These are phyloP conservation scores for Lutraria rhynchaena DNA, from an alignment of 1,140 invertebrate species.

Conservation along the genomic window DNA sequence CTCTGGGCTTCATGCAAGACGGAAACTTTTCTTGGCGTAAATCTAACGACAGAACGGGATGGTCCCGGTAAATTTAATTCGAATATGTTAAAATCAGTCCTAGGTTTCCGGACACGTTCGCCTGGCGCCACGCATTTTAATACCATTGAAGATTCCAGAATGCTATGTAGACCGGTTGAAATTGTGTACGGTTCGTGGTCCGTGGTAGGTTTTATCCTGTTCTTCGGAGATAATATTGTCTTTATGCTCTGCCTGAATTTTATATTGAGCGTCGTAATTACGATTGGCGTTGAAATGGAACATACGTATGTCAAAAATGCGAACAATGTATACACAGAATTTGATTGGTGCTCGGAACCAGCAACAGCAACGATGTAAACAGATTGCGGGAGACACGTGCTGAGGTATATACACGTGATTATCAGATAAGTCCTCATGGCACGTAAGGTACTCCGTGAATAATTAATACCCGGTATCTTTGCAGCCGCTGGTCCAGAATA, in stretches of 20 bases:
- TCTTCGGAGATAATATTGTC: not conserved
- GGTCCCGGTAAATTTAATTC: not conserved
- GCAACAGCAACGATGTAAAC: constrained; percentile 10
- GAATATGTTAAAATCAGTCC: not conserved
- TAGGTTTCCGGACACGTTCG: not conserved
- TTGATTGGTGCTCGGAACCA: not conserved
- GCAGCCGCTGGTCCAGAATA: constrained; percentile 24
- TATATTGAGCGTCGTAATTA: constrained; percentile 40
- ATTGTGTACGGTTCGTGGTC: constrained; percentile 40
- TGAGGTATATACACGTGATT: constrained; percentile 25
- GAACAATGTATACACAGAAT: not conserved
- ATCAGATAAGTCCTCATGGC: constrained; percentile 49
- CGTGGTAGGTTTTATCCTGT: constrained; percentile 11
- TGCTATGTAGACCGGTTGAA: constrained; percentile 49
- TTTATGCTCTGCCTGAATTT: constrained; percentile 45
- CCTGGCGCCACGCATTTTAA: not conserved
- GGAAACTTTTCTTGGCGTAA: not conserved
- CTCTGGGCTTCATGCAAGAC: constrained; percentile 20
- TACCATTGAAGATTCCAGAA: constrained; percentile 39
- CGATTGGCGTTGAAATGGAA: constrained; percentile 25
- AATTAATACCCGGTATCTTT: constrained; percentile 16
- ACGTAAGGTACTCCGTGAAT: constrained; percentile 31
- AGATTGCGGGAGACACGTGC: constrained; percentile 33
- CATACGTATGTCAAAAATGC: constrained; percentile 30
- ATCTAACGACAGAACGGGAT: constrained; percentile 1